A percentile compares a stretch with the other conserved stretches of the same genome.
These are phyloP conservation scores for Colinus virginianus DNA, from an alignment of 2,113 vertebrate species.

Conservation along the genomic window DNA sequence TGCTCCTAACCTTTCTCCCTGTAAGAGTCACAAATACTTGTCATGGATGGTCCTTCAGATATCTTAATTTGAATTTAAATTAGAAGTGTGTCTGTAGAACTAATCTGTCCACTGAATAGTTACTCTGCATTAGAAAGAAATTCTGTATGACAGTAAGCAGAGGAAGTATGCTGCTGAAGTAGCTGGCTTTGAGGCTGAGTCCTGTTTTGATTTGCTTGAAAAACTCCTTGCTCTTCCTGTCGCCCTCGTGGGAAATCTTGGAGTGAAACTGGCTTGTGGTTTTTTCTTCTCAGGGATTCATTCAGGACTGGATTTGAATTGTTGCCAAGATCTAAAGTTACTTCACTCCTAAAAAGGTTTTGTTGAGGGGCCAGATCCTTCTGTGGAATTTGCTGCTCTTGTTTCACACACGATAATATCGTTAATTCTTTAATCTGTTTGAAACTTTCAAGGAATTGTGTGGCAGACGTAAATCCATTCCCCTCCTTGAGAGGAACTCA, in stretches of 20 bases:
- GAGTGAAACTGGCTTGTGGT: background rate
- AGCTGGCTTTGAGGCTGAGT: background rate
- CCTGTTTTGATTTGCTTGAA: background rate
- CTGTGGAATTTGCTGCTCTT: background rate
- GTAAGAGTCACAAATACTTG: background rate
- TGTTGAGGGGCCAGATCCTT: background rate
- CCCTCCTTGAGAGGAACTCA: background rate
- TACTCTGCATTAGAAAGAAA: background rate
- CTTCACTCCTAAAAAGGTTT: background rate
- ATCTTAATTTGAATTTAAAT: background rate
- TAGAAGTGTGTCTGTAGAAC: background rate
- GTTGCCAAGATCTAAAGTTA: background rate
- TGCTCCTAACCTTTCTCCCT: background rate
- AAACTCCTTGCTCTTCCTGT: background rate
- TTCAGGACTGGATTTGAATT: background rate
- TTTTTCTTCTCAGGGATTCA: background rate
- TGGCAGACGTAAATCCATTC: background rate
- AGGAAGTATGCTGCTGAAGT: background rate
- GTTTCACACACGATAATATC: background rate
- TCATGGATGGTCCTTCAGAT: background rate
- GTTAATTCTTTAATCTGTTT: background rate
- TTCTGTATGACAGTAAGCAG: background rate
- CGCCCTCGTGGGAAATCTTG: background rate
- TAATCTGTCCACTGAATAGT: background rate
- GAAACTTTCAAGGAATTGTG: background rate